Evolutionary conservation across 2,113 vertebrate species (phyloP).

Genomic region (Erythrolamprus reginae): DNA sequence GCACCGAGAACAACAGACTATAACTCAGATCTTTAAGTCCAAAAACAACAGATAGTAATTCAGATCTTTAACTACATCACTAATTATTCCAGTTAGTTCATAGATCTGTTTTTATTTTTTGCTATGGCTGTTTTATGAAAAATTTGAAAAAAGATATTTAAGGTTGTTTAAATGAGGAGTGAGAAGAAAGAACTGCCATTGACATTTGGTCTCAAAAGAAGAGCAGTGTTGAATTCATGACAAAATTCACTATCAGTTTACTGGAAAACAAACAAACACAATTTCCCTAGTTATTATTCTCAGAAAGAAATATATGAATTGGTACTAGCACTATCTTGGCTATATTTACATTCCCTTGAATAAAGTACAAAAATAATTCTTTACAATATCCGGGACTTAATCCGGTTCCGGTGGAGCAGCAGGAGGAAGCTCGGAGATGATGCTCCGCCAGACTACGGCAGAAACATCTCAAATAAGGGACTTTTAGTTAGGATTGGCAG

Average conservation of each 20-base stretch:
- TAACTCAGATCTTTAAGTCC: constrained; percentile 32
- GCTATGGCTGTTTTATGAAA: not conserved
- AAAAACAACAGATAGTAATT: constrained; percentile 38
- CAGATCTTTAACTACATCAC: constrained; percentile 29
- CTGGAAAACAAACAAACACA: not conserved
- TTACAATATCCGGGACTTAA: too few species aligned
- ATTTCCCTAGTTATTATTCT: not conserved
- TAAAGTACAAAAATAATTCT: not conserved
- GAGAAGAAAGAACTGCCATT: not conserved
- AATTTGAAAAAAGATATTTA: constrained; percentile 1
- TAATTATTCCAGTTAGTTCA: constrained; percentile 20
- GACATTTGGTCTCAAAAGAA: not conserved
- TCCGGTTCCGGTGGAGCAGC: too few species aligned
- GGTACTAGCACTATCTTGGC: not conserved
- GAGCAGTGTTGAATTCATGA: not conserved
- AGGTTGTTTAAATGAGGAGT: not conserved
- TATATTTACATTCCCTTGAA: not conserved
- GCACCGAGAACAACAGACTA: constrained; percentile 28
- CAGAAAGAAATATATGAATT: not conserved
- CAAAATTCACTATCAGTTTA: not conserved
- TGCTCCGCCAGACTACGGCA: too few species aligned
- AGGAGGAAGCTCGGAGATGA: too few species aligned
- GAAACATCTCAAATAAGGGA: too few species aligned
- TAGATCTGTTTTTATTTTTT: not conserved
- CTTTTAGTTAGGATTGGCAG: too few species aligned